phyloP scores from a whole-genome alignment of 2,888 invertebrate genomes.

The Cactoblastis cactorum region DNA sequence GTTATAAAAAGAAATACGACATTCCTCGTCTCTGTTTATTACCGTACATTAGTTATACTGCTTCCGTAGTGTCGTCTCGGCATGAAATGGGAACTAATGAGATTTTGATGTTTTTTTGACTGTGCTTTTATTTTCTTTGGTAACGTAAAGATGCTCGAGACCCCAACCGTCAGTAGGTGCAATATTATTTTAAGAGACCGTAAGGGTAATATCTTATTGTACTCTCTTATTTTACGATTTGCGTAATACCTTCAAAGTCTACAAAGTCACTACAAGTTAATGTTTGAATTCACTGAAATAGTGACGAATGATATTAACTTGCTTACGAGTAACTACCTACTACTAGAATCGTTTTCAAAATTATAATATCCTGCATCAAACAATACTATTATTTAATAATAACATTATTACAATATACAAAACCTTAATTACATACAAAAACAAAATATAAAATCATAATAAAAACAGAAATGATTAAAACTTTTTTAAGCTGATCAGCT shows the following conservation, averaged over 20 bases:
- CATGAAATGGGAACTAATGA: slow-evolving; percentile 79
- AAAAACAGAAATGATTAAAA: too few relatives aligned
- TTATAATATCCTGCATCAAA: too few relatives aligned
- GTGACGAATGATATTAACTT: too few relatives aligned
- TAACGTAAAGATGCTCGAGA: slow-evolving; percentile 51
- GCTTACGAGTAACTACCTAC: too few relatives aligned
- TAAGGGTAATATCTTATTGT: slow-evolving; percentile 17
- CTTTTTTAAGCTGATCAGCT: too few relatives aligned
- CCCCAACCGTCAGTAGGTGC: slow-evolving; percentile 39
- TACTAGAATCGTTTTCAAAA: too few relatives aligned
- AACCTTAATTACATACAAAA: too few relatives aligned
- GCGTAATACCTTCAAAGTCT: slow-evolving; percentile 4
- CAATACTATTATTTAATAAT: too few relatives aligned
- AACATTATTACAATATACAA: too few relatives aligned
- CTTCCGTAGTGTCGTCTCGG: slow-evolving; percentile 77
- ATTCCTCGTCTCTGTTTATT: slow-evolving; percentile 75
- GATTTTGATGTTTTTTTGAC: slow-evolving; percentile 80
- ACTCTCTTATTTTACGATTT: slow-evolving; percentile 12
- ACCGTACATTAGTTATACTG: slow-evolving; percentile 78
- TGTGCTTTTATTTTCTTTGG: slow-evolving; percentile 74
- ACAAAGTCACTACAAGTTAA: slow-evolving; percentile 12
- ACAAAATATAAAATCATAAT: too few relatives aligned
- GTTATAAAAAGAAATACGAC: slow-evolving; percentile 78
- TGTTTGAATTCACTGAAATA: neutral
- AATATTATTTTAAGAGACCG: slow-evolving; percentile 34